Percentiles rank a stretch among this genome's conserved stretches.
Evolutionary conservation across 2,888 invertebrate genomes (phyloP).

Genomic region (Rhorus exstirpatorius): DNA sequence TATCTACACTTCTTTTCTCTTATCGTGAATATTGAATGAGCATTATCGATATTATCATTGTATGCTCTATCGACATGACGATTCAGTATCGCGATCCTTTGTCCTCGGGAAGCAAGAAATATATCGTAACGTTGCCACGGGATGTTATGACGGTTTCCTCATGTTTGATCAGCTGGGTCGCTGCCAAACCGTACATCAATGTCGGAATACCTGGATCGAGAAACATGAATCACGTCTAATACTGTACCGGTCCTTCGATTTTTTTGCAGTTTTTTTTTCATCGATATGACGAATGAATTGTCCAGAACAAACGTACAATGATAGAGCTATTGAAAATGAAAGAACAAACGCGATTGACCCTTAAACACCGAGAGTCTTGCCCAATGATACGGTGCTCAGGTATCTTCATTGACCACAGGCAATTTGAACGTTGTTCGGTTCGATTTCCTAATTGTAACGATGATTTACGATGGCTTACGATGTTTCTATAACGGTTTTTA

Average conservation of each 20-base stretch:
- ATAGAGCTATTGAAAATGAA: too few relatives aligned
- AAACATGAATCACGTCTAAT: not conserved
- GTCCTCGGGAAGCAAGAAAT: slow-evolving; percentile 96
- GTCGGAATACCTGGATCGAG: slow-evolving; percentile 93
- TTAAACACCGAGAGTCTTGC: too few relatives aligned
- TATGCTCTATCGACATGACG: not conserved
- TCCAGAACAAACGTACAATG: too few relatives aligned
- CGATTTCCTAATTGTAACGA: too few relatives aligned
- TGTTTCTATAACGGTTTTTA: too few relatives aligned
- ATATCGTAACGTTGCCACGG: slow-evolving; percentile 92
- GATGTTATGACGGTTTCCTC: slow-evolving; percentile 92
- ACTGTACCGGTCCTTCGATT: not conserved
- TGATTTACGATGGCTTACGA: too few relatives aligned
- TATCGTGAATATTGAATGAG: not conserved
- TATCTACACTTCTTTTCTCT: not conserved
- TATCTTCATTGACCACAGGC: too few relatives aligned
- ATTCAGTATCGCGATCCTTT: slow-evolving; percentile 91
- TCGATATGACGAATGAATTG: not conserved
- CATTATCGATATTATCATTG: slow-evolving; percentile 17
- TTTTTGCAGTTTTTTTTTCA: not conserved
- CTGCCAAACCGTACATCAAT: slow-evolving; percentile 95
- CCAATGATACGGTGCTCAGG: too few relatives aligned
- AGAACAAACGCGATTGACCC: too few relatives aligned
- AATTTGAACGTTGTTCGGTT: too few relatives aligned
- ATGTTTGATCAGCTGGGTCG: slow-evolving; percentile 93